Base-by-base conservation (phyloP, 2,797 vertebrate species). In the Arrhamphus sclerolepis region DNA sequence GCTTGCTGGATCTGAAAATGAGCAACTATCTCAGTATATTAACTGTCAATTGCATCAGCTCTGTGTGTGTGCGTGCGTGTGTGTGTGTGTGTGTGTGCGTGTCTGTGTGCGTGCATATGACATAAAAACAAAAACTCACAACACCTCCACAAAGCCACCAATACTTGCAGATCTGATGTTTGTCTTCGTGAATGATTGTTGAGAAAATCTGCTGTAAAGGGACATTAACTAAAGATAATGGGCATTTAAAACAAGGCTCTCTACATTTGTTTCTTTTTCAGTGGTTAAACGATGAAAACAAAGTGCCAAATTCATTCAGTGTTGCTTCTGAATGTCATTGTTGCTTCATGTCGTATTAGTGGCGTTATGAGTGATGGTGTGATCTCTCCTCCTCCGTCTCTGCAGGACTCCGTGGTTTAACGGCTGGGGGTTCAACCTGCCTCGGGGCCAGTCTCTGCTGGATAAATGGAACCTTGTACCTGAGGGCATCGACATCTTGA, bases 401-500 rank as follows among this genome's bases (percentile, higher is more conserved):
- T 38, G 67, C 92, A 98, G 97, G 97, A 98, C 96, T 84, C 97
- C 97, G 0, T 98, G 96, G 97, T 98, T 98, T 93, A 98, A 98
- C 83, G 97, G 97, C 89, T 98, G 97, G 97, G 97, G 96, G 75
- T 98, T 98, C 93, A 98, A 98, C 92, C 92, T 98, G 82, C 95
- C 96, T 72, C 94, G 97, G 88, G 97, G 97, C 83, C 97, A 98
- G 91, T 97, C 96, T 90, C 93, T 98, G 88, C 93, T 98, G 92
- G 97, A 98, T 92, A 98, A 98, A 88, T 98, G 97, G 97, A 97
- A 98, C 91, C 94, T 94, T 68, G 94, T 98, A 85, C 97, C 97
- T 0, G 97, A 98, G 80, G 97, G 97, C 90, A 92, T 98, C 79
- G 97, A 98, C 93, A 96, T 98, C 81, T 94, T 98, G 90, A 98